These are phyloP conservation scores for Anagrus nilaparvatae DNA, from an alignment of 1,140 invertebrate species.

Conservation along the genomic window DNA sequence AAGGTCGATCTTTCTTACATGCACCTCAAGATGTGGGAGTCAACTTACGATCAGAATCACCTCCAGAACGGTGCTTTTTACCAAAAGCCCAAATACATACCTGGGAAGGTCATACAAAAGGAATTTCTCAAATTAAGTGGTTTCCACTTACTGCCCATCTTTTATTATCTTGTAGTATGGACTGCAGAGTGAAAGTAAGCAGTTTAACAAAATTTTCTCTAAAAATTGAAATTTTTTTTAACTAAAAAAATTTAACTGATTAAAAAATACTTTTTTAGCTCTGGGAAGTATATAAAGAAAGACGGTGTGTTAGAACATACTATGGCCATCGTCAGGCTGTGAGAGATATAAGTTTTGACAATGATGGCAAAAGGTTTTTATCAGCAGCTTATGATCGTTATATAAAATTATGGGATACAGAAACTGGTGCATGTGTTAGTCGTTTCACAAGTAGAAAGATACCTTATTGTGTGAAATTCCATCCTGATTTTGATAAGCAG, in stretches of 20 bases:
- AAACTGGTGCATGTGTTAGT: slow-evolving; percentile 86
- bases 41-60: slow-evolving; percentile 82
- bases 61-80: slow-evolving; percentile 92
- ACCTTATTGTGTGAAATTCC: slow-evolving; percentile 95
- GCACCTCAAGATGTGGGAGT: slow-evolving; percentile 92
- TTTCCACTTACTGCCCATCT: slow-evolving; percentile 93
- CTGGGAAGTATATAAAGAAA: slow-evolving; percentile 97
- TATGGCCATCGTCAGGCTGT: slow-evolving; percentile 95
- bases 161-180: slow-evolving; percentile 92
- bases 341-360: slow-evolving; percentile 93
- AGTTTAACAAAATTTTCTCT: too few relatives aligned
- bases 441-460: slow-evolving; percentile 91
- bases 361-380: slow-evolving; percentile 83
- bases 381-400: slow-evolving; percentile 90
- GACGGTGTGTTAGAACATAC: slow-evolving; percentile 91
- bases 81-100: slow-evolving; percentile 95
- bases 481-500: slow-evolving; percentile 95
- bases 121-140: slow-evolving; percentile 92
- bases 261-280: slow-evolving; percentile 53
- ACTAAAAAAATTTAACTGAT: too few relatives aligned
- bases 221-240: neutral
- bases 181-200: slow-evolving; percentile 82
- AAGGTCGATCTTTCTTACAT: slow-evolving; percentile 90
- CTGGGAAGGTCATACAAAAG: slow-evolving; percentile 95
- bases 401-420: slow-evolving; percentile 98